A percentile compares a stretch with the other conserved stretches of the same genome.
These are phyloP conservation scores for Trileptium ribeirensis DNA, from an alignment of 2,888 invertebrate species.

Conservation along the genomic window DNA sequence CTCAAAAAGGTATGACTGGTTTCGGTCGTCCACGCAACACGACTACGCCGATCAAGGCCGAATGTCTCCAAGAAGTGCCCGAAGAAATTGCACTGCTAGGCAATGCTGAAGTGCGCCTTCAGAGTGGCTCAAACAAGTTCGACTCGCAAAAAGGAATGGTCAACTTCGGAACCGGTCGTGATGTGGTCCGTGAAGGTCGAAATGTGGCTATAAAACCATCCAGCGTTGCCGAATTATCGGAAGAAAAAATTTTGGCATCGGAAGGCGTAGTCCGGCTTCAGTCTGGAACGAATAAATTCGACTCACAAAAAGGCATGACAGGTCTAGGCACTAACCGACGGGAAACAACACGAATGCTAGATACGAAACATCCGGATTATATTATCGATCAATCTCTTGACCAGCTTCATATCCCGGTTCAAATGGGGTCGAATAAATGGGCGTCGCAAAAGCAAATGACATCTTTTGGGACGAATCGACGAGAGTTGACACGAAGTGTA, in stretches of 20 bases:
- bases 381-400: conserved; percentile 47
- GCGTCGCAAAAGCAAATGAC: conserved; percentile 50
- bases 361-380: conserved; percentile 51
- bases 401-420: conserved; percentile 48
- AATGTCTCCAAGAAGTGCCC: conserved; percentile 44
- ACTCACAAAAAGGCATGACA: conserved; percentile 45
- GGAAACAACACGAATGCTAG: conserved; percentile 49
- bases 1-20: conserved; percentile 44
- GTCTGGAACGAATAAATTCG: conserved; percentile 46
- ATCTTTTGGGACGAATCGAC: conserved; percentile 48
- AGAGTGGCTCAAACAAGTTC: conserved; percentile 47
- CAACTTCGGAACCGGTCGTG: conserved; percentile 50
- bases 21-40: conserved; percentile 52
- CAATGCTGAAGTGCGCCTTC: conserved; percentile 50
- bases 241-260: conserved; percentile 44
- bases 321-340: conserved; percentile 49
- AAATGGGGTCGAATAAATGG: conserved; percentile 49
- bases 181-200: conserved; percentile 46
- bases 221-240: conserved; percentile 38
- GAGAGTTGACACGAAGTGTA: conserved; percentile 45
- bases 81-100: conserved; percentile 50
- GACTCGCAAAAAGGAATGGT: conserved; percentile 51
- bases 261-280: conserved; percentile 47
- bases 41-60: conserved; percentile 23
- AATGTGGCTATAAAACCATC: not conserved